Evolutionary conservation across 2,888 invertebrate species (phyloP).

Genomic region (Erebia palarica): DNA sequence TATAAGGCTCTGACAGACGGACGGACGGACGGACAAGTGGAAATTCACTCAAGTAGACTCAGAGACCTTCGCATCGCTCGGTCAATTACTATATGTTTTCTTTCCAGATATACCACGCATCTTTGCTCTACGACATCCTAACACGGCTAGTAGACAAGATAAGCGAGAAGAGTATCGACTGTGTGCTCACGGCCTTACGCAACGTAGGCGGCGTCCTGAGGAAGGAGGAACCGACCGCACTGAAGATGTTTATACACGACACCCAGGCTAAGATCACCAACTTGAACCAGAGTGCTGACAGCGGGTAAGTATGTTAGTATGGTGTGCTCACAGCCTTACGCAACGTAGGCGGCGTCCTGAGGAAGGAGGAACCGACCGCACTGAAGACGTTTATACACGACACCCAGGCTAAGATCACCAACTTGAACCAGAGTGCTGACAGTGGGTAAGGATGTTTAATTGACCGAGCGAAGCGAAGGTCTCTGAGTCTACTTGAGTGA

Average conservation of each 20-base stretch:
- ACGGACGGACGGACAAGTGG: no score
- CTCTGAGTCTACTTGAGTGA: no score
- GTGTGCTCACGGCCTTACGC: conserved; percentile 89
- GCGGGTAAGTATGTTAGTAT: no score
- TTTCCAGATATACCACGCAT: conserved; percentile 88
- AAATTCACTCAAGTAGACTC: no score
- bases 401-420: conserved; percentile 84
- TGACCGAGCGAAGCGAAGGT: no score
- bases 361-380: conserved; percentile 92
- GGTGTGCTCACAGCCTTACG: conserved; percentile 89
- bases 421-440: conserved; percentile 52
- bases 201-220: conserved; percentile 92
- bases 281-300: conserved; percentile 52
- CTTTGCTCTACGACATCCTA: conserved; percentile 91
- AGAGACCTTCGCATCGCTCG: no score
- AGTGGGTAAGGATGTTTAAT: conserved; percentile 56
- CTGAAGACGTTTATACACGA: conserved; percentile 88
- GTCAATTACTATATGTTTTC: no score
- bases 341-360: conserved; percentile 90
- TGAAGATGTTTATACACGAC: conserved; percentile 88
- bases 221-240: conserved; percentile 91
- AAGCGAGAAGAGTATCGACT: conserved; percentile 91
- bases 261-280: conserved; percentile 84
- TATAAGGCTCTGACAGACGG: no score
- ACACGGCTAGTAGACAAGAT: conserved; percentile 83